phyloP scores from a whole-genome alignment of 2,113 vertebrate species.

The Ammodytes marinus region DNA sequence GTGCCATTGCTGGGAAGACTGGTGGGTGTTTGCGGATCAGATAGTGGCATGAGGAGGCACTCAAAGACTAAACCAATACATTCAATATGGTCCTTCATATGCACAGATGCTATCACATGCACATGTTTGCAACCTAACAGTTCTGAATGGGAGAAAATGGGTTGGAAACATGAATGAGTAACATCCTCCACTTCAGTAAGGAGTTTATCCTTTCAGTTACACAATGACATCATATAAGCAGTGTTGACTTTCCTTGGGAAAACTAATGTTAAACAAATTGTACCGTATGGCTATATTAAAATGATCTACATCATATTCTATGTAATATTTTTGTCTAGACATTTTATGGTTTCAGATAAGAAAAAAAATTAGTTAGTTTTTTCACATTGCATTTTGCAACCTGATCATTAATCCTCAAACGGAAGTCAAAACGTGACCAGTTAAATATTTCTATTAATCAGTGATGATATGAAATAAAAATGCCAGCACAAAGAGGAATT shows the following conservation, averaged over 20 bases:
- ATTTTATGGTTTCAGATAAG: background rate
- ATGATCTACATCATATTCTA: background rate
- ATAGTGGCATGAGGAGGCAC: background rate
- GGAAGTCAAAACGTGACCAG: background rate
- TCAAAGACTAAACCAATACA: slow-evolving; percentile 6
- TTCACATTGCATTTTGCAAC: background rate
- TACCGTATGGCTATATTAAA: background rate
- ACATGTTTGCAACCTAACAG: background rate
- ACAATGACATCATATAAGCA: slow-evolving; percentile 6
- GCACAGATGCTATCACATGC: slow-evolving; percentile 3
- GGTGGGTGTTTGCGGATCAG: slow-evolving; percentile 24
- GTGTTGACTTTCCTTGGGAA: background rate
- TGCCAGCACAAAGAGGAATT: background rate
- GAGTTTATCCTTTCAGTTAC: background rate
- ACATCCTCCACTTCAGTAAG: background rate
- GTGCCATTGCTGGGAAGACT: slow-evolving; percentile 17
- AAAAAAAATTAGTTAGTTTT: background rate
- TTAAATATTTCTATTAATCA: background rate
- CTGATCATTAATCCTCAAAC: background rate
- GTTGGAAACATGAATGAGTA: slow-evolving; percentile 3
- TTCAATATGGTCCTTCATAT: slow-evolving; percentile 1
- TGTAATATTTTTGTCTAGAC: background rate
- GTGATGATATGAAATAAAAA: background rate
- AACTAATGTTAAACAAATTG: background rate
- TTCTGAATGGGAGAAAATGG: background rate